These are phyloP conservation scores for Leptonema lineaticorne DNA, from an alignment of 1,140 invertebrate species.

Conservation along the genomic window DNA sequence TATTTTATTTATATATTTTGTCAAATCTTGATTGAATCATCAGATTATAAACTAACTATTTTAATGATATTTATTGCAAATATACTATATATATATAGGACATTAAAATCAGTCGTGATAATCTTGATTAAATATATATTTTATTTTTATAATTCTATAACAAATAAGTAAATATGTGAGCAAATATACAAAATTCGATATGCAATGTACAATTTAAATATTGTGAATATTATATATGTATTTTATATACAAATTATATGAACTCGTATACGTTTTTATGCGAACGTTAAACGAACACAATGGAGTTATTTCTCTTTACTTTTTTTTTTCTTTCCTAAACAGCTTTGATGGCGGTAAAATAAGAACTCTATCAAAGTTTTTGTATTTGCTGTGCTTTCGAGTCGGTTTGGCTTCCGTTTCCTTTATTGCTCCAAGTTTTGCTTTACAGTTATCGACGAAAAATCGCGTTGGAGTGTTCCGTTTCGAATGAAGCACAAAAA, in stretches of 20 bases:
- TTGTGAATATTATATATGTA: no score
- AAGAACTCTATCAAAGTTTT: constrained; percentile 37
- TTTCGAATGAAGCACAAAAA: not conserved
- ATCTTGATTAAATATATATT: no score
- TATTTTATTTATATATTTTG: no score
- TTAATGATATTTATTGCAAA: no score
- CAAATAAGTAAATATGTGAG: no score
- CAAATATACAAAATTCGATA: no score
- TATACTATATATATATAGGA: no score
- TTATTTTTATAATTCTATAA: no score
- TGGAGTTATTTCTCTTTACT: not conserved
- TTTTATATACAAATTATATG: not conserved
- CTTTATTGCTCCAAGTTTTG: constrained; percentile 31
- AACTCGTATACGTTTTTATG: not conserved
- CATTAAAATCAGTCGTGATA: no score
- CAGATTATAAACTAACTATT: no score
- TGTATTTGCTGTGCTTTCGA: constrained; percentile 27
- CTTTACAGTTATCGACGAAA: constrained; percentile 19
- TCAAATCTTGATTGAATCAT: no score
- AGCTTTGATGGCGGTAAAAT: constrained; percentile 31
- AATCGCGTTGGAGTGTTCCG: not conserved
- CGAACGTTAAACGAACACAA: not conserved
- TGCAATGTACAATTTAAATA: no score
- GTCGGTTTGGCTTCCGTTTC: constrained; percentile 35
- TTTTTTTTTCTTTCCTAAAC: constrained; percentile 19